These are phyloP conservation scores for Euphonia xanthogaster DNA, from an alignment of 2,797 vertebrate genomes.

Conservation along the genomic window DNA sequence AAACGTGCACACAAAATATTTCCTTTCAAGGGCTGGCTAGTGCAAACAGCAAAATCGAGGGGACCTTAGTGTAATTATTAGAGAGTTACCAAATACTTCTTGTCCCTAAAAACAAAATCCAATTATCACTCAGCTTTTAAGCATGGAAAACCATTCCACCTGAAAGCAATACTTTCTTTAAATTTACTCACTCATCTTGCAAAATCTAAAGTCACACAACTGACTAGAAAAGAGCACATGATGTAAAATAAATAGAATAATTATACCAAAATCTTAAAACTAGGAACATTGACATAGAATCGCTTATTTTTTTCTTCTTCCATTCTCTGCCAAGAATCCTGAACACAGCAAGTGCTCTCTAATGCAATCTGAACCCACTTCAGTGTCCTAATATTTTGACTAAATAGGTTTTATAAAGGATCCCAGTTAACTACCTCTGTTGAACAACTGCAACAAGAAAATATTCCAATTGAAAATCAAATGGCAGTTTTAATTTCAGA, in stretches of 20 bases:
- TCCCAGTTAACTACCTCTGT: background rate
- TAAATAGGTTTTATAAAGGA: background rate
- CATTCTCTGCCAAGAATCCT: background rate
- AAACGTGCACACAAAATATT: constrained; percentile 41
- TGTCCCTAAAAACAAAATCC: background rate
- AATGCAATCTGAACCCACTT: background rate
- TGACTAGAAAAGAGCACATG: background rate
- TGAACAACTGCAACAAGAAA: background rate
- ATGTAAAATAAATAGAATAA: background rate
- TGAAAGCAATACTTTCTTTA: background rate
- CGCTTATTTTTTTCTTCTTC: background rate
- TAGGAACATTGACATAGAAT: background rate
- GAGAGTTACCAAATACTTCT: background rate
- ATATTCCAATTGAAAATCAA: background rate
- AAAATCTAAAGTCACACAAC: background rate
- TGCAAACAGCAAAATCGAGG: background rate
- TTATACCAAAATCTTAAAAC: background rate
- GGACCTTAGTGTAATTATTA: background rate
- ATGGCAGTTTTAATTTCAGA: background rate
- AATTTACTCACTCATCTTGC: background rate
- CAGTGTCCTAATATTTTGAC: background rate
- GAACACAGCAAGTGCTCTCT: background rate
- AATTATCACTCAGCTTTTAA: background rate
- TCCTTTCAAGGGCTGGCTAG: background rate
- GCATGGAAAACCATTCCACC: background rate